phyloP scores from a whole-genome alignment of 2,797 vertebrate genomes.

The Cyclura pinguis region DNA sequence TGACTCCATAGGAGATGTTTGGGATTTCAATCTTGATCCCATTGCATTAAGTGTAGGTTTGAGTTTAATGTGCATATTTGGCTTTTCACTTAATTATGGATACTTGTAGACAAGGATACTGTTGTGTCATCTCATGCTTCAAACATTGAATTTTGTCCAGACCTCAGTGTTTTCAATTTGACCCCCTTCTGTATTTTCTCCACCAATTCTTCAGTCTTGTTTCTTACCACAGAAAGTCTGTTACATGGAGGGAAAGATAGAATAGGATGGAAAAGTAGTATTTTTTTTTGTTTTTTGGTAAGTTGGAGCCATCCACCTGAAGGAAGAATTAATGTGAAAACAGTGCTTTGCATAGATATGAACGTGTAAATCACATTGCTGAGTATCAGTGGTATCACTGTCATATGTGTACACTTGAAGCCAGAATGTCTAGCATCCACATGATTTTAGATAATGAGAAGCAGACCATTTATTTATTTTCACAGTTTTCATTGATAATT shows the following conservation, averaged over 20 bases:
- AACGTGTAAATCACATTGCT: not conserved
- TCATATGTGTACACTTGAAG: not conserved
- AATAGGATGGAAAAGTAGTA: not conserved
- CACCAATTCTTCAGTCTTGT: not conserved
- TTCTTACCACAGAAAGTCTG: not conserved
- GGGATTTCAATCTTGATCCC: slow-evolving; percentile 98
- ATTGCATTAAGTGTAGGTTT: slow-evolving; percentile 90
- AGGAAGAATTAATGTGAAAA: not conserved
- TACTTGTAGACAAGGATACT: not conserved
- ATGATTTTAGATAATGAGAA: not conserved
- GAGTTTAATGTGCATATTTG: slow-evolving; percentile 27
- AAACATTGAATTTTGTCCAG: not conserved
- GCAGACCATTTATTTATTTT: not conserved
- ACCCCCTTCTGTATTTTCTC: not conserved
- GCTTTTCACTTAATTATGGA: not conserved
- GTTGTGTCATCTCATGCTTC: not conserved
- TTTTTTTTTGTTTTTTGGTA: not conserved
- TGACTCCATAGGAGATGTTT: slow-evolving; percentile 95
- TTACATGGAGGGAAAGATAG: not conserved
- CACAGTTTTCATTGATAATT: not conserved
- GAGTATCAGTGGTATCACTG: no score
- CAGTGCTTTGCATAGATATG: not conserved
- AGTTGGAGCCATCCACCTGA: not conserved
- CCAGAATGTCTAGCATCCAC: not conserved
- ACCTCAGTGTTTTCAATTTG: not conserved